Evolutionary conservation across 2,797 vertebrate genomes (phyloP).

Genomic region (Sebastes hubbsi): DNA sequence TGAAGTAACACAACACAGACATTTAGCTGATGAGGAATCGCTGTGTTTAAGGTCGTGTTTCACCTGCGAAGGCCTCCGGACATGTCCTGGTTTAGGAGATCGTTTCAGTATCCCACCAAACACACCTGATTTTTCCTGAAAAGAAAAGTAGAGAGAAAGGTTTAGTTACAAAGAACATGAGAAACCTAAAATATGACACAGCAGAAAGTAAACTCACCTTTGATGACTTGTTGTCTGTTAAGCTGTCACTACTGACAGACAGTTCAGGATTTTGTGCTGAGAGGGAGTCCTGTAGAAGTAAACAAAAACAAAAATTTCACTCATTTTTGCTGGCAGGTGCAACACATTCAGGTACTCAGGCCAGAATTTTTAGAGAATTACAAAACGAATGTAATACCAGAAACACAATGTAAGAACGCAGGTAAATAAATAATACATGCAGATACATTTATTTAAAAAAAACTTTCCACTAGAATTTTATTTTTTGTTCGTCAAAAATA

Average conservation of each 20-base stretch:
- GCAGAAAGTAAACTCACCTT: conserved; percentile 45
- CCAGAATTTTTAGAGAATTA: neutral
- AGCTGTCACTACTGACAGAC: conserved; percentile 50
- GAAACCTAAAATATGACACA: neutral
- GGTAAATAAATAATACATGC: neutral
- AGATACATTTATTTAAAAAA: neutral
- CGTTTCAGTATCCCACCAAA: conserved; percentile 47
- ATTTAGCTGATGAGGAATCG: neutral
- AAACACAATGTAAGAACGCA: neutral
- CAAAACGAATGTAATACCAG: neutral
- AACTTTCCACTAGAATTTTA: neutral
- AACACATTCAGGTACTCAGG: neutral
- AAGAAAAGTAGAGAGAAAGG: neutral
- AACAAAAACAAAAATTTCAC: neutral
- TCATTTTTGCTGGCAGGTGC: neutral
- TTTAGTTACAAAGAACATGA: neutral
- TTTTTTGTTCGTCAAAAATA: neutral
- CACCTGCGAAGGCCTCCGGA: conserved; percentile 63
- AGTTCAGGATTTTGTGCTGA: conserved; percentile 29
- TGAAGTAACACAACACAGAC: too few species aligned
- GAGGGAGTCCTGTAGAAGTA: conserved; percentile 26
- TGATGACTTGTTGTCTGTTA: conserved; percentile 44
- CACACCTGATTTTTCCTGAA: conserved; percentile 58
- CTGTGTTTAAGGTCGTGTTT: neutral
- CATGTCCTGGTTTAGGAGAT: conserved; percentile 48